Percentiles rank a stretch among this genome's conserved stretches.
Conservation (phyloP, 1,140 invertebrate genomes). For the Drosophila lacertosa region DNA sequence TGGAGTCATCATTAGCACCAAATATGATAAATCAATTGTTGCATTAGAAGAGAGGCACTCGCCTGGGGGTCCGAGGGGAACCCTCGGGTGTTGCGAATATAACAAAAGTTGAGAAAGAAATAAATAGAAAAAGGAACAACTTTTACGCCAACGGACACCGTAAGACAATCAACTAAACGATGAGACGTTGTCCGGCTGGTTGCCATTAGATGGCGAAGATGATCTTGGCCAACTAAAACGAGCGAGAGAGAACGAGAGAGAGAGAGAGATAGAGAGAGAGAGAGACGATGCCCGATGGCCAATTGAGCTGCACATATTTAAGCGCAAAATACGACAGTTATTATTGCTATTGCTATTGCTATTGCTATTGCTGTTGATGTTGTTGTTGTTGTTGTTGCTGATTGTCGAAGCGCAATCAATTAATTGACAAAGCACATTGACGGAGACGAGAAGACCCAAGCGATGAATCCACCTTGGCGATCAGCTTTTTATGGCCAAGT, state of each 20-base stretch:
- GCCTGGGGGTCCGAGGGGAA: background rate
- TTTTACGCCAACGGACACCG: slow-evolving; percentile 49
- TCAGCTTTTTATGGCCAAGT: slow-evolving; percentile 53
- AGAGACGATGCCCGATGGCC: no score
- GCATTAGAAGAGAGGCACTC: background rate
- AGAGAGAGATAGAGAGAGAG: no score
- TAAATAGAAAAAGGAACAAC: slow-evolving; percentile 54
- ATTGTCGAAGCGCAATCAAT: slow-evolving; percentile 68
- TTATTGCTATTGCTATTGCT: slow-evolving; percentile 62
- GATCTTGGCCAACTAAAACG: slow-evolving; percentile 31
- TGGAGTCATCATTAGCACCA: slow-evolving; percentile 37
- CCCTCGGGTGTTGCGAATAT: slow-evolving; percentile 28
- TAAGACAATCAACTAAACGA: slow-evolving; percentile 21
- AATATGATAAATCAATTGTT: slow-evolving; percentile 59
- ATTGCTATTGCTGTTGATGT: background rate
- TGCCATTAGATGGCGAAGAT: slow-evolving; percentile 14
- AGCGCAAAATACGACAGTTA: slow-evolving; percentile 79
- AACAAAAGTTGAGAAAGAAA: slow-evolving; percentile 5
- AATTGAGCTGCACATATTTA: slow-evolving; percentile 73
- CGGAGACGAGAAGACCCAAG: slow-evolving; percentile 22
- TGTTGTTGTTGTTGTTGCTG: slow-evolving; percentile 14
- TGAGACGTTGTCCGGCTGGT: slow-evolving; percentile 1
- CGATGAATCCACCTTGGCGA: slow-evolving; percentile 33
- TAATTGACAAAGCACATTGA: slow-evolving; percentile 76
- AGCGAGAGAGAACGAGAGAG: no score